Base-by-base conservation (phyloP, 2,113 vertebrate genomes). In the Vimba vimba region DNA sequence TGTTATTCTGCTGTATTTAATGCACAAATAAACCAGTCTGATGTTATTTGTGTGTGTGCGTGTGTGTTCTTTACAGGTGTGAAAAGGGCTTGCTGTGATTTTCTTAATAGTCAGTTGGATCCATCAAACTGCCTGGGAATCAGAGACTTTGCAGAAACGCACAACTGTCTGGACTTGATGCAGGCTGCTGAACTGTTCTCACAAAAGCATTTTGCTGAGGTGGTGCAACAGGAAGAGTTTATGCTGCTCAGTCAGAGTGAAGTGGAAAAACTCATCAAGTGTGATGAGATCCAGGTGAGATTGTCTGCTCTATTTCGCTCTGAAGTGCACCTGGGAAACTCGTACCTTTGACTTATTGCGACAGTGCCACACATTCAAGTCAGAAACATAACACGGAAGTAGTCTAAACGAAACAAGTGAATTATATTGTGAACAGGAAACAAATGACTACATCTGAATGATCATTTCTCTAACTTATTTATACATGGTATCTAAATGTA, bases 121-220 rank as follows among this genome's bases (percentile, higher is more conserved):
- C 98, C 98, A 25, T 96, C 98, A 83, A 99, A 99, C 93, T 99
- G 98, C 91, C 95, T 99, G 91, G 98, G 98, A n/a, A 99, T 99
- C 89, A 95, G 97, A 6, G 98, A 99, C 94, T 99, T 99, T 91
- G 98, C 98, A n/a, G 98, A 99, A 92, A 99, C 98, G 6, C 98
- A 99, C 94, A 99, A 97, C 82, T 99, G 98, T 90, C 95, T 99
- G 11, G 98, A 99, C 92, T 94, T 99, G 92, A 98, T 98, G 98
- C 97, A 97, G 92, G 98, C 98, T 1, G 98, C 98, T 2, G 98
- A 99, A 89, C 96, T 99, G 69, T 99, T 99, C 77, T 99, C 97
- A 89, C 98, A 99, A 94, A 99, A 99, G 90, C 97, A 99, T 91
- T 99, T 99, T 88, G 96, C 97, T 17, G 98, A 99, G 93, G 98